Evolutionary conservation across 2,113 vertebrate genomes (phyloP).

Genomic region (Myanophis thanlyinensis): DNA sequence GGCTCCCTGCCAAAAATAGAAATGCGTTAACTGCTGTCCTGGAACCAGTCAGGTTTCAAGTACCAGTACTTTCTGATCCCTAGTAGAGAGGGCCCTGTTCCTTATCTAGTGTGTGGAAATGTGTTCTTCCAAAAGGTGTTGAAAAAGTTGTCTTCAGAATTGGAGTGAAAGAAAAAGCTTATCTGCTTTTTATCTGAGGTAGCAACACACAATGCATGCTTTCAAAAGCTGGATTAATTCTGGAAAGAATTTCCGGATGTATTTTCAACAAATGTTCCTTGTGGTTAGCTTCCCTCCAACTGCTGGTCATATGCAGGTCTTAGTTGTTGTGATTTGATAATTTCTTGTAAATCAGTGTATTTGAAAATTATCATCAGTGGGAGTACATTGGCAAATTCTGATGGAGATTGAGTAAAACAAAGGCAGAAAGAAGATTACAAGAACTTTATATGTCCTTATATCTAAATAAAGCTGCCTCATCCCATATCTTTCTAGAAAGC

Average conservation of each 20-base stretch:
- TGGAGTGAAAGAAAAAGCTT: background rate
- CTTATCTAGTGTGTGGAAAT: background rate
- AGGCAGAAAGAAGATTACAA: background rate
- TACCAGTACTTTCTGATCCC: background rate
- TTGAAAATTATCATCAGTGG: background rate
- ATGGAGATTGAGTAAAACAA: background rate
- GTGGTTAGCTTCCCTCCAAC: background rate
- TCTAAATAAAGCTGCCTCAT: background rate
- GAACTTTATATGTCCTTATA: background rate
- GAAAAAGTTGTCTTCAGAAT: background rate
- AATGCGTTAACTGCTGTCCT: background rate
- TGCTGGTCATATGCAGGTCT: background rate
- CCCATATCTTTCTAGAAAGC: background rate
- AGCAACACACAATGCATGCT: background rate
- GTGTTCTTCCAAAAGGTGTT: background rate
- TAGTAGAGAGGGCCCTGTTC: background rate
- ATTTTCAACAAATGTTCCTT: background rate
- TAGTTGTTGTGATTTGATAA: background rate
- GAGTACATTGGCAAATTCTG: background rate
- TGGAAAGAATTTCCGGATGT: background rate
- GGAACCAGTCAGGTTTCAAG: background rate
- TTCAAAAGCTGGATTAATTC: background rate
- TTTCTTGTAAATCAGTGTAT: background rate
- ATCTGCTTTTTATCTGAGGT: background rate
- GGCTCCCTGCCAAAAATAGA: background rate